Evolutionary conservation across 2,797 vertebrate genomes (phyloP).

Genomic region (Dendrocincla tyrannina): DNA sequence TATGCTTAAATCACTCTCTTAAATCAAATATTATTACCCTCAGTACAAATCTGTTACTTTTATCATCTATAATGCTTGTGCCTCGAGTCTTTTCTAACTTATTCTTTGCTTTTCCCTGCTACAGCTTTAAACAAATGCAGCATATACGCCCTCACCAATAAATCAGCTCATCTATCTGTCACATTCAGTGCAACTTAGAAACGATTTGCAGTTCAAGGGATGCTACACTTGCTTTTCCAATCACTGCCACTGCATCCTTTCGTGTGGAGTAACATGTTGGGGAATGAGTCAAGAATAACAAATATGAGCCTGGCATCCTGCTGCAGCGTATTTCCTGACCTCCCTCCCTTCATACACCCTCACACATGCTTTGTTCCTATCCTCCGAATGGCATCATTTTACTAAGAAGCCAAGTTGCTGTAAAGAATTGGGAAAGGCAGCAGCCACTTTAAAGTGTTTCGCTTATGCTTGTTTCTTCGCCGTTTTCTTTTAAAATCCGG

Average conservation of each 20-base stretch:
- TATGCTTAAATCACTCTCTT: background rate
- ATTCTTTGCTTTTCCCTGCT: background rate
- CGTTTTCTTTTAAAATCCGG: background rate
- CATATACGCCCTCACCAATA: background rate
- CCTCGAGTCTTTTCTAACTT: background rate
- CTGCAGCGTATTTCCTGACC: background rate
- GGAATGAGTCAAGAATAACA: conserved; percentile 15
- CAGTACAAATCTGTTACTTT: background rate
- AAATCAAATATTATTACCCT: background rate
- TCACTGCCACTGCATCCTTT: background rate
- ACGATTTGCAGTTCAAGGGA: background rate
- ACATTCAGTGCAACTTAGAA: background rate
- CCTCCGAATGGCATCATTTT: background rate
- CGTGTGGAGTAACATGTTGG: background rate
- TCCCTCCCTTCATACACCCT: background rate
- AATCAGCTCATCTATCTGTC: background rate
- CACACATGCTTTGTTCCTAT: background rate
- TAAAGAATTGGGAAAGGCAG: background rate
- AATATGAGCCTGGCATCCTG: background rate
- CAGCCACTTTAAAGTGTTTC: background rate
- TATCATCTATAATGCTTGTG: background rate
- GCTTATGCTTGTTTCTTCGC: background rate
- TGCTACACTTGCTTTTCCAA: background rate
- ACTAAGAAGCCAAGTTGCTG: background rate
- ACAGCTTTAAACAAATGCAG: background rate